These are phyloP conservation scores for Drosophila ironensis DNA, from an alignment of 1,140 invertebrate genomes.

Conservation along the genomic window DNA sequence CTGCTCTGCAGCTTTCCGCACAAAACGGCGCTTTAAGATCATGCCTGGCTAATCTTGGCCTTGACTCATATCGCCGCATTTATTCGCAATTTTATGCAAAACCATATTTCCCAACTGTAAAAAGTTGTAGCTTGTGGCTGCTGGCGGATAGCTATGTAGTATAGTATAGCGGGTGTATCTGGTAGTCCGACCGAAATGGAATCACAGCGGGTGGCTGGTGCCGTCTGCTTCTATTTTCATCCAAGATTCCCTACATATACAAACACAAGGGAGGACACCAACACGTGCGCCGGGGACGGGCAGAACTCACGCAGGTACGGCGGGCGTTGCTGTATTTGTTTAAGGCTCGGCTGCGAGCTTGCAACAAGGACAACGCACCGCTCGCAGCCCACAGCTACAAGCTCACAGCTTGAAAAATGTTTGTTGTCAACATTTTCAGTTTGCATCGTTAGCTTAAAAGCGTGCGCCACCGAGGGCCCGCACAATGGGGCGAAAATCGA, in stretches of 20 bases:
- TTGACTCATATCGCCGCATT: constrained; percentile 50
- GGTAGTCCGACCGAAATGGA: constrained; percentile 55
- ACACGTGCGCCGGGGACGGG: background rate
- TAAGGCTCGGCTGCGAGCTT: constrained; percentile 64
- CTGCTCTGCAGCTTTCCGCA: constrained; percentile 16
- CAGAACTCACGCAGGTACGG: constrained; percentile 5
- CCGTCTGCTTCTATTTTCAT: constrained; percentile 58
- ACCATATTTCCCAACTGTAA: constrained; percentile 68
- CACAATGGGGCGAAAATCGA: constrained; percentile 73
- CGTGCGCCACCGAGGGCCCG: constrained; percentile 36
- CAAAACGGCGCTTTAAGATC: constrained; percentile 57
- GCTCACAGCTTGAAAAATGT: constrained; percentile 78
- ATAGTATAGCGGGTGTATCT: constrained; percentile 15
- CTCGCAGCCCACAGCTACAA: constrained; percentile 19
- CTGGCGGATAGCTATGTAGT: background rate
- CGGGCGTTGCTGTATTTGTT: constrained; percentile 55
- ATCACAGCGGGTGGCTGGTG: constrained; percentile 59
- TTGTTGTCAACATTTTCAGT: constrained; percentile 81
- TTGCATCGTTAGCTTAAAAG: constrained; percentile 80
- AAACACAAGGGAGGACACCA: no score
- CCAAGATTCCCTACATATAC: constrained; percentile 14
- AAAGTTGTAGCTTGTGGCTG: constrained; percentile 4
- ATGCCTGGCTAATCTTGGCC: constrained; percentile 56
- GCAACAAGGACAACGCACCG: constrained; percentile 48
- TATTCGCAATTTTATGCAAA: constrained; percentile 70